Percentiles rank a stretch among this genome's conserved stretches.
These are phyloP conservation scores for Epizoanthus fatuus DNA, from an alignment of 92 coral and sea anemone species.

Conservation along the genomic window DNA sequence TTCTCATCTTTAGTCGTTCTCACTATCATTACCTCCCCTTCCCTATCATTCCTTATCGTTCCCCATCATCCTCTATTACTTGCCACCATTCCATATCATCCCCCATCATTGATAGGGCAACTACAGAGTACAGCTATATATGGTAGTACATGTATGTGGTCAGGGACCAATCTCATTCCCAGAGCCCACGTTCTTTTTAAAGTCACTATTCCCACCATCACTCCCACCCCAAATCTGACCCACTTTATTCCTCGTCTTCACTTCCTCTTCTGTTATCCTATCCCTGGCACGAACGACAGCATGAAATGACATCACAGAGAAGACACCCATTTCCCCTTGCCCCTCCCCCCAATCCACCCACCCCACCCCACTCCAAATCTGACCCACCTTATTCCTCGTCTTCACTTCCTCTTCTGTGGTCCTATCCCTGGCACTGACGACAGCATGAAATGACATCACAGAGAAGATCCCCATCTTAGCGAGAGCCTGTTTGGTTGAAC, in stretches of 20 bases:
- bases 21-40: too few relatives aligned
- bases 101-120: too few relatives aligned
- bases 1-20: too few relatives aligned
- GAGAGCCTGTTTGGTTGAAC: slow-evolving; percentile 89
- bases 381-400: slow-evolving; percentile 53
- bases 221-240: background rate
- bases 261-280: slow-evolving; percentile 83
- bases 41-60: too few relatives aligned
- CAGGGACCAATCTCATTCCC: too few relatives aligned
- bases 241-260: slow-evolving; percentile 57
- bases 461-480: slow-evolving; percentile 94
- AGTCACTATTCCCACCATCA: too few relatives aligned
- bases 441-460: slow-evolving; percentile 96
- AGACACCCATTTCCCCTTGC: slow-evolving; percentile 86
- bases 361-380: slow-evolving; percentile 92
- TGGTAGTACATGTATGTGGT: too few relatives aligned
- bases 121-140: too few relatives aligned
- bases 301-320: slow-evolving; percentile 96
- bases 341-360: slow-evolving; percentile 77
- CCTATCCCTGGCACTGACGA: slow-evolving; percentile 90
- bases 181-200: too few relatives aligned
- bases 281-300: slow-evolving; percentile 90
- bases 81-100: too few relatives aligned
- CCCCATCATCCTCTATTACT: too few relatives aligned
- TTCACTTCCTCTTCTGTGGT: slow-evolving; percentile 87